Evolutionary conservation across 2,113 vertebrate species (phyloP).

Genomic region (Mus spicilegus): DNA sequence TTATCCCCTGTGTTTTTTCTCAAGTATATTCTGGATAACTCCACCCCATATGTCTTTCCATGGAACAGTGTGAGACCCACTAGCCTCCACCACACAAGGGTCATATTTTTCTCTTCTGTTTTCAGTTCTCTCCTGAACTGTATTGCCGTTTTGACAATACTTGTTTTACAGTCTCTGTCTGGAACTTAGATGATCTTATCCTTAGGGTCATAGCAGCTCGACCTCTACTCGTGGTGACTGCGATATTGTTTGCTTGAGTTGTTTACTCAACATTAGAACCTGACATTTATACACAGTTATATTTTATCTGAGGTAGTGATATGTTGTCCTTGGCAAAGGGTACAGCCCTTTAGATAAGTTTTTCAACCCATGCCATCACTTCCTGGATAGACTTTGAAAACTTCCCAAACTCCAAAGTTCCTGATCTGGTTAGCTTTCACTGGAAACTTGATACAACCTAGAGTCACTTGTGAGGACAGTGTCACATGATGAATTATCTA

Average conservation of each 20-base stretch:
- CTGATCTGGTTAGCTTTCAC: not conserved
- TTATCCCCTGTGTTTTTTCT: conserved; percentile 27
- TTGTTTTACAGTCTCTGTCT: not conserved
- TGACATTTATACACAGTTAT: not conserved
- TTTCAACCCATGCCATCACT: not conserved
- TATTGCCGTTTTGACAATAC: not conserved
- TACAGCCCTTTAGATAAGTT: not conserved
- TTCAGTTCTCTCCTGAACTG: not conserved
- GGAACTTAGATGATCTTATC: not conserved
- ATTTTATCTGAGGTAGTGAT: not conserved
- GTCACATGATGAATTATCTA: not conserved
- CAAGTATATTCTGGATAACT: conserved; percentile 40
- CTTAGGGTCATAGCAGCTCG: not conserved
- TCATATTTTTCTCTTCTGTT: not conserved
- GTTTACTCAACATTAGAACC: conserved; percentile 23
- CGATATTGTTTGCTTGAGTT: not conserved
- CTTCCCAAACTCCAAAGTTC: not conserved
- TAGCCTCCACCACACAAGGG: not conserved
- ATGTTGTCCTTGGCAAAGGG: not conserved
- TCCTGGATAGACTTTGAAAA: not conserved
- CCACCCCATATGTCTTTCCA: conserved; percentile 26
- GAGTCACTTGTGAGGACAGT: not conserved
- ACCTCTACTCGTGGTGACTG: not conserved
- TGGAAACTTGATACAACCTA: not conserved
- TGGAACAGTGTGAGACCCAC: not conserved